phyloP scores from a whole-genome alignment of 2,888 invertebrate species.

The Stramonita haemastoma region DNA sequence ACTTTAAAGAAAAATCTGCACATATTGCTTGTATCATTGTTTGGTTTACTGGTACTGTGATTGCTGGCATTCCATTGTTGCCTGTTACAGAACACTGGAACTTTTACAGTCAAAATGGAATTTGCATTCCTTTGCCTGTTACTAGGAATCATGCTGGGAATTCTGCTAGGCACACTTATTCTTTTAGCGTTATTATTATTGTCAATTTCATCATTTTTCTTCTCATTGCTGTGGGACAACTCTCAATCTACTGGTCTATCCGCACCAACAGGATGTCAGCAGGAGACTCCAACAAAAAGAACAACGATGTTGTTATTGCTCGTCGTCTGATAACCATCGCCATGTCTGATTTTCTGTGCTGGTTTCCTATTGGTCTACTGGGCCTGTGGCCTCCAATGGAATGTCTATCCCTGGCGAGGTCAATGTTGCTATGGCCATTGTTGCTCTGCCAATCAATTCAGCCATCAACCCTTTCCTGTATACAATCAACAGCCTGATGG shows the following conservation, averaged over 20 bases:
- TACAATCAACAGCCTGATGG: conserved; percentile 25
- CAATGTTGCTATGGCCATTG: conserved; percentile 26
- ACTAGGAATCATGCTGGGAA: background rate
- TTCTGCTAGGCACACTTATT: background rate
- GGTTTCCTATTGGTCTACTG: conserved; percentile 38
- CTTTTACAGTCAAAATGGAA: background rate
- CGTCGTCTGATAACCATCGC: conserved; percentile 34
- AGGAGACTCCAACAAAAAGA: background rate
- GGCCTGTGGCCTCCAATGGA: conserved; percentile 31
- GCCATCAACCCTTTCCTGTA: conserved; percentile 41
- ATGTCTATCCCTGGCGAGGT: conserved; percentile 18
- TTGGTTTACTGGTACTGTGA: background rate
- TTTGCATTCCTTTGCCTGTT: background rate
- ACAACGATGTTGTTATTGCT: conserved; percentile 21
- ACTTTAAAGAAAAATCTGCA: background rate
- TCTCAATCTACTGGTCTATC: background rate
- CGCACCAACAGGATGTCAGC: background rate
- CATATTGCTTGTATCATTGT: background rate
- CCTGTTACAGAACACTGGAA: background rate
- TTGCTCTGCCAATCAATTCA: conserved; percentile 40
- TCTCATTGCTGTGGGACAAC: background rate
- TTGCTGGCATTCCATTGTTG: background rate
- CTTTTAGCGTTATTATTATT: background rate
- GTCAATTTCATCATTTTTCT: background rate
- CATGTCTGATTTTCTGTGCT: conserved; percentile 29